Percentiles rank a stretch among this genome's conserved stretches.
Conservation (phyloP, 2,797 vertebrate genomes). For the Glyptemys insculpta region DNA sequence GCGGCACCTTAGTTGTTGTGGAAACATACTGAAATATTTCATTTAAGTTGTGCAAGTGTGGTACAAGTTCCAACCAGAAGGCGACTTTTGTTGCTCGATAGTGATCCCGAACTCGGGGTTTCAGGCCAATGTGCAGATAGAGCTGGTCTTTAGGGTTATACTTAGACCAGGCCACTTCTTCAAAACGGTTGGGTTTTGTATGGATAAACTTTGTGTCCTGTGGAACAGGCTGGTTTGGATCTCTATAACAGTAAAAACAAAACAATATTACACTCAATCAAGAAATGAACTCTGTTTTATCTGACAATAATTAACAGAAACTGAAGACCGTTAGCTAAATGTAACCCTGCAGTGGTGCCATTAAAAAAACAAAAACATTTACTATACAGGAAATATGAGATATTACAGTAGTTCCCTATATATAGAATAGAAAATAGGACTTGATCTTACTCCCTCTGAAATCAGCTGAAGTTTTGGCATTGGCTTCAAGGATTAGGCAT, state of each 20-base stretch:
- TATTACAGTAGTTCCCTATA: background rate
- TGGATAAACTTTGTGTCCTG: conserved; percentile 99
- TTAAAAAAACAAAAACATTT: background rate
- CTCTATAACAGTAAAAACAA: conserved; percentile 79
- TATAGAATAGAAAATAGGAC: background rate
- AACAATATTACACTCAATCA: background rate
- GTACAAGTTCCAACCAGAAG: conserved; percentile 96
- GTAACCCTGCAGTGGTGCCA: accelerated
- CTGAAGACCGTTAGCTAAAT: background rate
- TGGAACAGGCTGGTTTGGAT: conserved; percentile 96
- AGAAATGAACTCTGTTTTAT: background rate
- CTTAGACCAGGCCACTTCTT: conserved; percentile 98
- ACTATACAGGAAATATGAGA: background rate
- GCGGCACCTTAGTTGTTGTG: conserved; percentile 95
- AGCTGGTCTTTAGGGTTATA: conserved; percentile 98
- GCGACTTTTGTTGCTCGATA: conserved; percentile 97
- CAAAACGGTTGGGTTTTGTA: conserved; percentile 97
- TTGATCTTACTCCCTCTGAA: background rate
- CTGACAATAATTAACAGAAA: background rate
- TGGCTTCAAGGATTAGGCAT: background rate
- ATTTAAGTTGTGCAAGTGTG: conserved; percentile 96
- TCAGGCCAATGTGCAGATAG: conserved; percentile 96
- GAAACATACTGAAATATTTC: conserved; percentile 97
- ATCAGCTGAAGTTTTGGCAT: background rate
- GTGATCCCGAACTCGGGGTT: conserved; percentile 94